These are phyloP conservation scores for Panopea generosa DNA, from an alignment of 2,888 invertebrate species.

Conservation along the genomic window DNA sequence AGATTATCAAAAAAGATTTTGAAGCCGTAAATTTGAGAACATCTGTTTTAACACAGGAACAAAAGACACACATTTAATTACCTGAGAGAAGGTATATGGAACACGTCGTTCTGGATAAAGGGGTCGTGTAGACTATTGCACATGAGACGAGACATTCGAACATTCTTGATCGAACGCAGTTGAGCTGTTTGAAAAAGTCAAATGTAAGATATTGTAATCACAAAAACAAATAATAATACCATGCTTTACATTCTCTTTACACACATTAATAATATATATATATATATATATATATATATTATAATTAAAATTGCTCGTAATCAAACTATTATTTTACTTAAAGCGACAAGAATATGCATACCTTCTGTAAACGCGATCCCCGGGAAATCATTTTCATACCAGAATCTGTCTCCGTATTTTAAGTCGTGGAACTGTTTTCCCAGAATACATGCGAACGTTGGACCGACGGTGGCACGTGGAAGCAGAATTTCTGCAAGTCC, in stretches of 20 bases:
- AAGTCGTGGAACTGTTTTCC: constrained; percentile 93
- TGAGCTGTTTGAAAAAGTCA: constrained; percentile 43
- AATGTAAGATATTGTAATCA: not conserved
- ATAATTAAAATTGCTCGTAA: not conserved
- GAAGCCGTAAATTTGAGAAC: no score
- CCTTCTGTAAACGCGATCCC: constrained; percentile 32
- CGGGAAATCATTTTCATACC: constrained; percentile 89
- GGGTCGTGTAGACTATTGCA: constrained; percentile 44
- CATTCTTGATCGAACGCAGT: constrained; percentile 39
- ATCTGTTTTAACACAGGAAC: no score
- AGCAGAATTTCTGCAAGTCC: constrained; percentile 93
- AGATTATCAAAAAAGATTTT: no score
- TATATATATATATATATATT: no score
- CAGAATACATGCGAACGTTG: constrained; percentile 93
- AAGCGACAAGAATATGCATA: not conserved
- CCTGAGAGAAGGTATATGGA: constrained; percentile 27
- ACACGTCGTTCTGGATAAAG: constrained; percentile 17
- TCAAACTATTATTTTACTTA: not conserved
- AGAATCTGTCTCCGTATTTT: constrained; percentile 93
- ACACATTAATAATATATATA: no score
- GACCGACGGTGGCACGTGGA: constrained; percentile 91
- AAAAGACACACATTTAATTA: no score
- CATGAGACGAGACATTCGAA: constrained; percentile 37
- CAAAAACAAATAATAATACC: no score
- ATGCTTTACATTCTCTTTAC: no score